These are phyloP conservation scores for Anorthoa munda DNA, from an alignment of 2,888 invertebrate genomes.

Conservation along the genomic window DNA sequence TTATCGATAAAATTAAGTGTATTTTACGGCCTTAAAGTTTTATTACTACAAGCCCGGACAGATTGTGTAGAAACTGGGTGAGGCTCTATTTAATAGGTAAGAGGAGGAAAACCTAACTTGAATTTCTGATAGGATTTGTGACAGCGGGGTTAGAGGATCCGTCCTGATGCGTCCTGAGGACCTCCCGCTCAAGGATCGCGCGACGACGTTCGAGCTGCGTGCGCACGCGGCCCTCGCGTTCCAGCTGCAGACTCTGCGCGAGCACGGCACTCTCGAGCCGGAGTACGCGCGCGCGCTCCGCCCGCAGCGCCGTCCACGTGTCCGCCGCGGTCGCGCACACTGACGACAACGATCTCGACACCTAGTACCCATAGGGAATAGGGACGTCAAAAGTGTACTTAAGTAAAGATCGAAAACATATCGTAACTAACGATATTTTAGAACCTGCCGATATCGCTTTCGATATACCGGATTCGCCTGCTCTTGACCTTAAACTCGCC, in stretches of 20 bases:
- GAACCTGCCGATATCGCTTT: too few species aligned
- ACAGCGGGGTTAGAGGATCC: conserved; percentile 57
- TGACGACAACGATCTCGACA: conserved; percentile 80
- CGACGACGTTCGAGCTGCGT: conserved; percentile 84
- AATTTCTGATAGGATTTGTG: conserved; percentile 65
- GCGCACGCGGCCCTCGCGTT: conserved; percentile 83
- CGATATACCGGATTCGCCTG: too few species aligned
- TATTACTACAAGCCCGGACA: too few species aligned
- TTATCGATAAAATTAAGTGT: too few species aligned
- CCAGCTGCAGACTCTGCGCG: conserved; percentile 82
- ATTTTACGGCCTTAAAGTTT: too few species aligned
- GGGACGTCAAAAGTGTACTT: too few species aligned
- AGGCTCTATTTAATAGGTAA: too few species aligned
- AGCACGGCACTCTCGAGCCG: conserved; percentile 84
- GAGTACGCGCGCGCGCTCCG: conserved; percentile 84
- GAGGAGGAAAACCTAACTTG: conserved; percentile 72
- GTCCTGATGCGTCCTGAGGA: conserved; percentile 73
- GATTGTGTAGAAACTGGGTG: too few species aligned
- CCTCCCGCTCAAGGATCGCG: conserved; percentile 80
- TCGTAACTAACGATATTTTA: too few species aligned
- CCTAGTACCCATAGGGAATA: conserved; percentile 62
- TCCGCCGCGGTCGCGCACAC: conserved; percentile 81
- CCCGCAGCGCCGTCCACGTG: conserved; percentile 84
- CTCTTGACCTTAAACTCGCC: too few species aligned
- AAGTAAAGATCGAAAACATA: too few species aligned